A percentile compares a stretch with the other conserved stretches of the same genome.
Conservation (phyloP, 2,797 vertebrate genomes). For the Menidia menidia region DNA sequence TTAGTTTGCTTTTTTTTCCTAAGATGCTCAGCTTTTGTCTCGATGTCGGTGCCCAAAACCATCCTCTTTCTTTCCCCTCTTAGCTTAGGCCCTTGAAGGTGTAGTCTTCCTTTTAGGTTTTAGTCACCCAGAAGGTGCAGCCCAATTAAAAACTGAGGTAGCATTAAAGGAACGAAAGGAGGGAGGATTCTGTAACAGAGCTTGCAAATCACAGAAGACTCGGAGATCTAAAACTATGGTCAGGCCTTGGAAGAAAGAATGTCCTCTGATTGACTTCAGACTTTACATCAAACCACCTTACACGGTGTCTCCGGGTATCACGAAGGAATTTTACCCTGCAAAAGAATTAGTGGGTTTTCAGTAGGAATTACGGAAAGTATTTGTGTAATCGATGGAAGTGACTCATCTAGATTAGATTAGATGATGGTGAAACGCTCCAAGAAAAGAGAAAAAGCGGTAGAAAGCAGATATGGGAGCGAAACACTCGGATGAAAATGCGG, state of each 20-base stretch:
- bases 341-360: too few species aligned
- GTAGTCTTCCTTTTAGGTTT: conserved; percentile 3
- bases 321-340: conserved; percentile 15
- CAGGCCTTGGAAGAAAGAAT: conserved; percentile 54
- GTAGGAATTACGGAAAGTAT: conserved; percentile 43
- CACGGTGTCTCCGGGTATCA: conserved; percentile 20
- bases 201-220: conserved; percentile 43
- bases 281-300: conserved; percentile 47
- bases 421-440: conserved; percentile 36
- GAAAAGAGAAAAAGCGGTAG: conserved; percentile 14
- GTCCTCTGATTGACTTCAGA: conserved; percentile 45
- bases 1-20: conserved; percentile 7
- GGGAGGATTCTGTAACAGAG: conserved; percentile 26
- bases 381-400: conserved; percentile 57
- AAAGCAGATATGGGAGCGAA: neutral
- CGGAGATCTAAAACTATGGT: conserved; percentile 44
- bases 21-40: conserved; percentile 3
- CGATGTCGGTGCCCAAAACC: conserved; percentile 10
- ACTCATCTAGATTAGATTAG: conserved; percentile 65
- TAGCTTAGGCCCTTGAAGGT: neutral
- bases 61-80: conserved; percentile 17
- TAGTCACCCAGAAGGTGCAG: conserved; percentile 15
- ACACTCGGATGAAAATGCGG: conserved; percentile 20
- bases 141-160: conserved; percentile 35
- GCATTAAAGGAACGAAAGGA: neutral